Evolutionary conservation across 2,797 vertebrate species (phyloP).

Genomic region (Columba guinea): DNA sequence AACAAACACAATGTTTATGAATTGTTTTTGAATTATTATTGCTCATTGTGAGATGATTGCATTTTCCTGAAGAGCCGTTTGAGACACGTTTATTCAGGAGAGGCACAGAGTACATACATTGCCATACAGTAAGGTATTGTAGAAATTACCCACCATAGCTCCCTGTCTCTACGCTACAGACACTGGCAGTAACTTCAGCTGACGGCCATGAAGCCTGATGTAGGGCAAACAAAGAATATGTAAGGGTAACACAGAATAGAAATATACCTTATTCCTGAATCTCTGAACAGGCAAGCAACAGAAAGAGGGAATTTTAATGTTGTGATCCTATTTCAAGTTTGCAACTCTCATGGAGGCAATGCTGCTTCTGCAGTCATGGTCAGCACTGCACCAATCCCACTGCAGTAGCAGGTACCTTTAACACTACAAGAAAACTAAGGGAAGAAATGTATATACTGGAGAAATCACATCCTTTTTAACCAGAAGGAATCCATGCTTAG

Average conservation of each 20-base stretch:
- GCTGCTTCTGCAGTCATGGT: neutral
- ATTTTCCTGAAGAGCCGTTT: neutral
- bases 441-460: neutral
- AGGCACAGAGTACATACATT: neutral
- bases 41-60: neutral
- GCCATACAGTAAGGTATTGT: neutral
- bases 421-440: neutral
- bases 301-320: neutral
- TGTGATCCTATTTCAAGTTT: neutral
- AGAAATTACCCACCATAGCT: neutral
- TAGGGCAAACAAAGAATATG: neutral
- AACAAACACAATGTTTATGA: neutral
- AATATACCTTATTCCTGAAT: neutral
- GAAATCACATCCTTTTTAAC: neutral
- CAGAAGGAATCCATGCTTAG: neutral
- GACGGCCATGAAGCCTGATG: neutral
- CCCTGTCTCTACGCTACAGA: neutral
- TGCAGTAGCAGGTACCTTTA: neutral
- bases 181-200: neutral
- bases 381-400: neutral
- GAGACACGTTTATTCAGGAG: neutral
- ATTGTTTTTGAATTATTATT: neutral
- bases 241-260: neutral
- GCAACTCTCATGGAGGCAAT: neutral
- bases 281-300: neutral